Evolutionary conservation across 2,797 vertebrate genomes (phyloP), one percentile per base, ranked within the genome.

Genomic region (Enteromius viviparus): DNA sequence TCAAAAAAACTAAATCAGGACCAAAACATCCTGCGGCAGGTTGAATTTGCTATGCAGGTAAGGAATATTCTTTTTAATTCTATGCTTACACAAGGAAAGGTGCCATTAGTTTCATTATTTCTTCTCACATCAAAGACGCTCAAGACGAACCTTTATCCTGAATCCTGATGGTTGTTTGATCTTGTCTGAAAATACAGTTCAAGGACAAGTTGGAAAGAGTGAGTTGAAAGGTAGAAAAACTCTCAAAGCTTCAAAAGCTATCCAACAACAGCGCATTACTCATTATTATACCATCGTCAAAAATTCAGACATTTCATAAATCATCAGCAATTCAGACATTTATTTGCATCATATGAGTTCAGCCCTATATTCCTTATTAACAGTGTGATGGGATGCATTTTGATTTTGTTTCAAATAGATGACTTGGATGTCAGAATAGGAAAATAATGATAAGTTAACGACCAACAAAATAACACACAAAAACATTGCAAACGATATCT

Each of bases 61-160:
- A 40, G 64, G 9, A 65, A 65, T 45, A 70, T 72, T 32, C 0
- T 29, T 71, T 69, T 70, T 58, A 68, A 71, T 70, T 70, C 15
- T 70, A 45, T 71, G 23, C 78, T 80, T 47, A 17, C 19, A 23
- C 19, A 40, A 64, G 21, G 34, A 37, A 53, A 72, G 32, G 60
- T 53, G 60, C 45, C 71, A 82, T 74, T 82, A 82, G 71, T 66
- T 82, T 66, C 34, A 76, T 80, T 69, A 80, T 76, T 76, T 76
- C 60, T 76, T 53, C 70, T 66, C 32, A 42, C 58, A 55, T 76
- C 71, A 82, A 82, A 82, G 60, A 76, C 66, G 8, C 34, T 32
- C 51, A 70, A 58, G 69, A 74, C 17, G 26, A 78, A 51, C 23
- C 58, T 82, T 68, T 76, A 53, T 68, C 62, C 47, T 66, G 21